Conservation (phyloP, 2,888 invertebrate species). For the Xanthorhoe designata region DNA sequence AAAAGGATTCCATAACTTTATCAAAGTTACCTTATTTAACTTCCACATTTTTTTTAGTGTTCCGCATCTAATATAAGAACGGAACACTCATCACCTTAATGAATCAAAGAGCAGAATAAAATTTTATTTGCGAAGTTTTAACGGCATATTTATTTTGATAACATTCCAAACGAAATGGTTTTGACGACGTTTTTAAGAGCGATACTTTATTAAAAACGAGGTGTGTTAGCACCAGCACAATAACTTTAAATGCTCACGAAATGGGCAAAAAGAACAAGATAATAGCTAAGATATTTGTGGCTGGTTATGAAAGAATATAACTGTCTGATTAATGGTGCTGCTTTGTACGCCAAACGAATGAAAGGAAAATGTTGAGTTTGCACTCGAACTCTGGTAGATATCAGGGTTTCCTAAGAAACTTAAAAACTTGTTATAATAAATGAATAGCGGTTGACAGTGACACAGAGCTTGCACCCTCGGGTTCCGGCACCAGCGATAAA, state of each 20-base stretch:
- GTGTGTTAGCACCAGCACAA: conserved; percentile 6
- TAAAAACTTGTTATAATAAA: conserved; percentile 64
- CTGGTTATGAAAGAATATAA: neutral
- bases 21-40: conserved; percentile 30
- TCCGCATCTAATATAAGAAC: conserved; percentile 37
- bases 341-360: conserved; percentile 14
- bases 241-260: neutral
- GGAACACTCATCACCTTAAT: conserved; percentile 37
- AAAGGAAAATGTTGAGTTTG: conserved; percentile 28
- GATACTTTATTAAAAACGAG: conserved; percentile 11
- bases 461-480: conserved; percentile 66
- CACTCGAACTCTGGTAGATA: conserved; percentile 36
- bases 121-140: conserved; percentile 34
- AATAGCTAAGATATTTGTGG: neutral
- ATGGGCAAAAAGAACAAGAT: neutral
- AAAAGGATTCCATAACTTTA: conserved; percentile 26
- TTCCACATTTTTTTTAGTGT: conserved; percentile 28
- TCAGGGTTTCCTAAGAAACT: conserved; percentile 48
- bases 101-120: conserved; percentile 31
- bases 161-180: conserved; percentile 27
- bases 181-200: conserved; percentile 19
- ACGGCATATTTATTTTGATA: conserved; percentile 31
- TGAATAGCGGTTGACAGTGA: conserved; percentile 65
- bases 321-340: conserved; percentile 22
- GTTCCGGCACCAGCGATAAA: conserved; percentile 62